Base-by-base conservation (phyloP, 2,797 vertebrate species). In the Pagetopsis macropterus region DNA sequence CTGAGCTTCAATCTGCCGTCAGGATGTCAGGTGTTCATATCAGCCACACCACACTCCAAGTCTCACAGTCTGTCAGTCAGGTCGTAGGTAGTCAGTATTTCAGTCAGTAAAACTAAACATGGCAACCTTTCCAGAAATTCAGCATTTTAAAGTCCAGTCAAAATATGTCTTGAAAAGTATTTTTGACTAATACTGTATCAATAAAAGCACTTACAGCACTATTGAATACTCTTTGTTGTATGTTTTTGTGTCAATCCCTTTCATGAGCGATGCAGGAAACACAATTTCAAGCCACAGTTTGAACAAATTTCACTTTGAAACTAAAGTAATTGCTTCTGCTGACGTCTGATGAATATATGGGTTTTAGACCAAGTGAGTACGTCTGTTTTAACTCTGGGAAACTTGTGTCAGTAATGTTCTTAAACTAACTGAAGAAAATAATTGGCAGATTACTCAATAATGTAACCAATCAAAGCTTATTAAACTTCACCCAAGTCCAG, bases 1-100 rank as follows among this genome's bases (percentile, higher is more conserved):
- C 10, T 56, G 75, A 63, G 62, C 40, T 52, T 33, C n/a, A 14
- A 62, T 49, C 14, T 43, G 57, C 33, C 43, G 46, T 27, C 27
- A 9, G 31, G 31, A 9, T 8, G 7, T 37, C 27, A 27, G 27
- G 9, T 37, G 6, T 37, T 2, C 33, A 37, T 9, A 61, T 49
- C 67, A 61, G 65, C n/a, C 0, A 45, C 65, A 55, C 54, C 33
- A 1, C 6, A 37, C 33, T 1, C n/a, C n/a, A 27, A 37, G 33
- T 37, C 33, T 37, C 33, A 37, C 33, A 37, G 33, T 9, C 33
- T 9, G 33, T 37, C 33, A 37, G 33, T 37, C 33, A 9, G 33
- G 6, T 37, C 9, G 7, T 37, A 5, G 4, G 27, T 9, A 19
- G 19, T 9, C 17, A 21, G 37, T 3, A 50, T 19, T 15, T 64